Evolutionary conservation across 2,797 vertebrate species (phyloP).

Genomic region (Alcedo quadribrachys): DNA sequence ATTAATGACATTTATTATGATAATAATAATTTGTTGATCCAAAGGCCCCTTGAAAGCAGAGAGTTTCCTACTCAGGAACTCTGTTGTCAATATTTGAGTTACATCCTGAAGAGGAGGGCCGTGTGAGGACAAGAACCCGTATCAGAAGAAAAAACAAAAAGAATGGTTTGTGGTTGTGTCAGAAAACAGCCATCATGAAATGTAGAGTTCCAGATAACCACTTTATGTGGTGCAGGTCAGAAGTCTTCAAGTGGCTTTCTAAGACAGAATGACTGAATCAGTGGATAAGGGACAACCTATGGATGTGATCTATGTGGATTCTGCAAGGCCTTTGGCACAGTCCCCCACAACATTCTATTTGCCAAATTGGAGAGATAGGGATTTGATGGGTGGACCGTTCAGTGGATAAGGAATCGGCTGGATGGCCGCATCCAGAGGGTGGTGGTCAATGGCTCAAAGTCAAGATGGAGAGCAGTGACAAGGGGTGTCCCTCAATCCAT

Average conservation of each 20-base stretch:
- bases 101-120: neutral
- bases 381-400: too few relatives aligned
- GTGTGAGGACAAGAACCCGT: neutral
- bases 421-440: too few relatives aligned
- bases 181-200: neutral
- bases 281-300: too few relatives aligned
- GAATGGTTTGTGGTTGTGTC: neutral
- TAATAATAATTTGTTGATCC: neutral
- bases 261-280: too few relatives aligned
- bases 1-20: neutral
- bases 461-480: too few relatives aligned
- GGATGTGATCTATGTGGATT: too few relatives aligned
- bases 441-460: too few relatives aligned
- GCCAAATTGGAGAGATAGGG: too few relatives aligned
- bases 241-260: neutral
- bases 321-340: too few relatives aligned
- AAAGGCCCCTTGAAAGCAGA: neutral
- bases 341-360: too few relatives aligned
- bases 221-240: neutral
- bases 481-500: too few relatives aligned
- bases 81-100: neutral
- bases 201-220: neutral
- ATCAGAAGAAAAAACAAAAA: neutral
- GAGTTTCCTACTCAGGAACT: neutral
- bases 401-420: too few relatives aligned